Evolutionary conservation across 2,888 invertebrate species (phyloP).

Genomic region (Antheraea assamensis): DNA sequence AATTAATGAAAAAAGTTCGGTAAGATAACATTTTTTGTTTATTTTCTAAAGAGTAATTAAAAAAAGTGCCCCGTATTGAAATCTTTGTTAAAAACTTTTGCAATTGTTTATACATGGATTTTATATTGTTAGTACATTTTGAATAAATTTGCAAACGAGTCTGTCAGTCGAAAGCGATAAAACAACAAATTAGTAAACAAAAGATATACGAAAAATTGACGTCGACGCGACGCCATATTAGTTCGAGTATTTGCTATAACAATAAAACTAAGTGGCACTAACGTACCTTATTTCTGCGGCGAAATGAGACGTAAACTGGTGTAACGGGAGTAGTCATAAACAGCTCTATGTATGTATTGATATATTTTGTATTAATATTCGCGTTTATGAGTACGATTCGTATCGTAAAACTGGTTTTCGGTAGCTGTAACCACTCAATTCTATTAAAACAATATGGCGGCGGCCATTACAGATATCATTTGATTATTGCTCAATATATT

Average conservation of each 20-base stretch:
- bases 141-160: too few relatives aligned
- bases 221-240: background rate
- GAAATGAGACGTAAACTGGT: background rate
- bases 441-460: constrained; percentile 34
- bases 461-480: constrained; percentile 14
- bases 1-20: too few relatives aligned
- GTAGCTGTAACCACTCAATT: constrained; percentile 43
- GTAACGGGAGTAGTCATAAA: constrained; percentile 15
- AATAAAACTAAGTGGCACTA: constrained; percentile 12
- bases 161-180: background rate
- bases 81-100: too few relatives aligned
- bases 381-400: constrained; percentile 25
- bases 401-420: constrained; percentile 36
- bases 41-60: too few relatives aligned
- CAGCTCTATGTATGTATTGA: constrained; percentile 16
- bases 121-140: too few relatives aligned
- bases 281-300: constrained; percentile 3
- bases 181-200: background rate
- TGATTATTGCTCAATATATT: background rate
- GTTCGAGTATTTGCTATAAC: background rate
- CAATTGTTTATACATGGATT: too few relatives aligned
- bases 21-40: too few relatives aligned
- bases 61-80: too few relatives aligned
- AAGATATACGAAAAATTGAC: background rate
- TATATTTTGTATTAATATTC: constrained; percentile 23